Evolutionary conservation across 2,113 vertebrate genomes (phyloP).

Genomic region (Uria aalge): DNA sequence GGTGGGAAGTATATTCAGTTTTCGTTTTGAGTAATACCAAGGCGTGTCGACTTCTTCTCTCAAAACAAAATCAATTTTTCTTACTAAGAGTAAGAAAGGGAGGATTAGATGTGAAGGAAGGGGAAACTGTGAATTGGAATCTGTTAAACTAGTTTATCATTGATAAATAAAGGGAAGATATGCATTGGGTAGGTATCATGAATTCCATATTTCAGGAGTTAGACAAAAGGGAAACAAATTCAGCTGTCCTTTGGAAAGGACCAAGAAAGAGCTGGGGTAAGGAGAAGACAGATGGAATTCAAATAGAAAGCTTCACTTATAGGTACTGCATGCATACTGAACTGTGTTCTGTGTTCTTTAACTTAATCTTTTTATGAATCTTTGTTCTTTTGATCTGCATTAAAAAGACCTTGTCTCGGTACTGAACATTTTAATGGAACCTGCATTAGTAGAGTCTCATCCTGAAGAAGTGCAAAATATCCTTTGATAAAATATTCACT

Average conservation of each 20-base stretch:
- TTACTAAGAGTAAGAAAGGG: neutral
- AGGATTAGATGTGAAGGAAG: neutral
- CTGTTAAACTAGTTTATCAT: neutral
- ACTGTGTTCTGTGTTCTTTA: neutral
- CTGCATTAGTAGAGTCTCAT: conserved; percentile 1
- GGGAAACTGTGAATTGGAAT: neutral
- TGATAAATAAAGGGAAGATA: neutral
- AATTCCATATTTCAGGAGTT: neutral
- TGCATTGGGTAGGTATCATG: neutral
- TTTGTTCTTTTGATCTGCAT: conserved; percentile 54
- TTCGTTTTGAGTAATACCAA: neutral
- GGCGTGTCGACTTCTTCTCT: neutral
- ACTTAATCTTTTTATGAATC: neutral
- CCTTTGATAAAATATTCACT: conserved; percentile 61
- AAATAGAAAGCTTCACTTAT: neutral
- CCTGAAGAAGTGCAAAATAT: neutral
- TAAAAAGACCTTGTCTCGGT: neutral
- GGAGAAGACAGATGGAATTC: neutral
- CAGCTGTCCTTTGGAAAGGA: neutral
- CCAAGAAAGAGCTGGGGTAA: neutral
- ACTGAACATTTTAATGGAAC: conserved; percentile 26
- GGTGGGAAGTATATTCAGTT: neutral
- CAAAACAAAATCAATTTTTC: neutral
- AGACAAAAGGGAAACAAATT: neutral
- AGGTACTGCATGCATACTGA: neutral